A percentile compares a stretch with the other conserved stretches of the same genome.
Conservation (phyloP, 2,888 invertebrate species). For the Drosophila lutescens region DNA sequence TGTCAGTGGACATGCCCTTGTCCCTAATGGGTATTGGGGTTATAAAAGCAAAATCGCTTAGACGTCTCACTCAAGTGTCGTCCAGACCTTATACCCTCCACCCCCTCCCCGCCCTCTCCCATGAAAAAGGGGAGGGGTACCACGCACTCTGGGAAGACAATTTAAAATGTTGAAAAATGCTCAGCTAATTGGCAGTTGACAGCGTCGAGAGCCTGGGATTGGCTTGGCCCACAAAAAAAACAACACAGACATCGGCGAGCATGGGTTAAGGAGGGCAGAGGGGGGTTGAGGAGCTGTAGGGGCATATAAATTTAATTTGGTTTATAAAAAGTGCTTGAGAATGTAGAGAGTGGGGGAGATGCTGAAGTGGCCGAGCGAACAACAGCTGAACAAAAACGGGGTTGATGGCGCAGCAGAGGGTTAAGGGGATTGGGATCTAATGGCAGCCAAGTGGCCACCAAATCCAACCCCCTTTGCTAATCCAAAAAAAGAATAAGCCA, state of each 20-base stretch:
- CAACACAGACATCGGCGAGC: conserved; percentile 9
- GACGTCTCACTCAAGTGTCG: conserved; percentile 69
- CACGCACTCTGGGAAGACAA: conserved; percentile 75
- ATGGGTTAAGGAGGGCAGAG: conserved; percentile 11
- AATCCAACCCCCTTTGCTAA: conserved; percentile 25
- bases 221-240: conserved; percentile 39
- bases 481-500: background rate
- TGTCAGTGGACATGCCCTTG: conserved; percentile 8
- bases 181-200: conserved; percentile 77
- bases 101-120: background rate
- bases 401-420: conserved; percentile 6
- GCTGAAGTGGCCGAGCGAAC: conserved; percentile 57
- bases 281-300: conserved; percentile 28
- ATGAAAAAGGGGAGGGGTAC: conserved; percentile 36
- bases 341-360: conserved; percentile 31
- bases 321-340: conserved; percentile 75
- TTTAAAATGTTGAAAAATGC: conserved; percentile 76
- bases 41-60: conserved; percentile 57
- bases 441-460: conserved; percentile 40
- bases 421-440: conserved; percentile 23
- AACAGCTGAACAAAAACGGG: conserved; percentile 30
- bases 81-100: conserved; percentile 22
- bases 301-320: conserved; percentile 73
- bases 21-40: conserved; percentile 38
- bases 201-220: conserved; percentile 62